Evolutionary conservation across 2,888 invertebrate species (phyloP), one percentile per base, ranked within the genome.

Genomic region (Trichopria drosophilae): DNA sequence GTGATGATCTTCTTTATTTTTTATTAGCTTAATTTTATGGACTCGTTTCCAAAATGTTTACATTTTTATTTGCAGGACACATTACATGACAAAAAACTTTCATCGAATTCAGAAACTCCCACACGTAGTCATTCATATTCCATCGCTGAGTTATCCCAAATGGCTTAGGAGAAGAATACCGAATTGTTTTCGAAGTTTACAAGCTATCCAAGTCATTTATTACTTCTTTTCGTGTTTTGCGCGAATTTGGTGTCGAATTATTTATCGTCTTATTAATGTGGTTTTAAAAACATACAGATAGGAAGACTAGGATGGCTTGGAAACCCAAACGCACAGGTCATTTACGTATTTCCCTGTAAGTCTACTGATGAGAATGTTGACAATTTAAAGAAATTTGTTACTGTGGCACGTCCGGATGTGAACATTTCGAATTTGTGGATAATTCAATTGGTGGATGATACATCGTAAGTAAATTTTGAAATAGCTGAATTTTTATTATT

Each of bases 241-340:
- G 2, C 9, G n/a, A n/a, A n/a, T n/a, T 10, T 2, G 9, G 12
- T 10, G 12, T 9, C 26, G 12, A 26, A 23, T 26, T 3, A 24
- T 18, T 13, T 2, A 34, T 19, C 6, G 23, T 6, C 15, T 6
- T 15, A 29, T 24, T 7, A 10, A n/a, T 35, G 12, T 6, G 7
- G 5, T 16, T 9, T n/a, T 5, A 7, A 31, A 5, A 26, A 20
- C n/a, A 46, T 36, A 26, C 15, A 64, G 61, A 48, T 63, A 34
- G 57, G 60, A 22, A 45, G 63, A 19, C 36, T 64, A 6, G 61
- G 59, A n/a, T 63, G 62, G 63, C 34, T 64, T 13, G 61, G 49
- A 20, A 63, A 62, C 29, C 32, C 54, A 23, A 55, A 59, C 6
- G 36, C 54, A 2, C 48, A 57, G 32, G 57, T 64, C 1, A 12